phyloP scores from a whole-genome alignment of 2,113 vertebrate genomes.

The Apodemus speciosus region DNA sequence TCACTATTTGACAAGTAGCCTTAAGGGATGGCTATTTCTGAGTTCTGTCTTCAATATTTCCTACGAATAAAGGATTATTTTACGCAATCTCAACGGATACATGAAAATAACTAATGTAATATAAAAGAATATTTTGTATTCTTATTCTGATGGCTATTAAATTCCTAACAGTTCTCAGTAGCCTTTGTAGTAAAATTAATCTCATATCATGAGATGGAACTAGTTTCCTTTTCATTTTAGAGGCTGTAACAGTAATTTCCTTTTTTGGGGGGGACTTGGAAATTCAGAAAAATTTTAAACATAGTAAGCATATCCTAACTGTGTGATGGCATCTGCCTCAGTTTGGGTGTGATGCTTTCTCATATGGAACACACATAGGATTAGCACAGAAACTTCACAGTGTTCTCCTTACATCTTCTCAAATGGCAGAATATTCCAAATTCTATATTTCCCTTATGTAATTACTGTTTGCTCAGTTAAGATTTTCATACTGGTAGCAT shows the following conservation, averaged over 20 bases:
- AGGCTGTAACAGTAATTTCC: background rate
- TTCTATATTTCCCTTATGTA: background rate
- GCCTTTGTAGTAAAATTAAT: background rate
- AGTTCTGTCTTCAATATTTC: background rate
- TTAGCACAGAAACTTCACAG: background rate
- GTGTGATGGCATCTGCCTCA: background rate
- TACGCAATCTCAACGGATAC: background rate
- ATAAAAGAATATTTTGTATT: background rate
- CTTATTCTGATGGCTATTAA: background rate
- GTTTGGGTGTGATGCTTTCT: background rate
- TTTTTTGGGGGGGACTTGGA: background rate
- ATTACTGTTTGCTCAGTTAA: background rate
- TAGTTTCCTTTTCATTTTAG: background rate
- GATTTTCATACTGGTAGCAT: background rate
- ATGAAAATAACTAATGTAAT: background rate
- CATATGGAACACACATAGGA: background rate
- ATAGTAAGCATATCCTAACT: background rate
- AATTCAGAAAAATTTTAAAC: background rate
- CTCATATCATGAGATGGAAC: background rate
- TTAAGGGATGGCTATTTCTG: background rate
- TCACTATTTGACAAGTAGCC: background rate
- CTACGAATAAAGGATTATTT: background rate
- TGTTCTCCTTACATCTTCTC: background rate
- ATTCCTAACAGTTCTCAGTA: background rate
- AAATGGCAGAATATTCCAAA: background rate